Base-by-base conservation (phyloP, 2,113 vertebrate species). In the Lucifuga dentata region DNA sequence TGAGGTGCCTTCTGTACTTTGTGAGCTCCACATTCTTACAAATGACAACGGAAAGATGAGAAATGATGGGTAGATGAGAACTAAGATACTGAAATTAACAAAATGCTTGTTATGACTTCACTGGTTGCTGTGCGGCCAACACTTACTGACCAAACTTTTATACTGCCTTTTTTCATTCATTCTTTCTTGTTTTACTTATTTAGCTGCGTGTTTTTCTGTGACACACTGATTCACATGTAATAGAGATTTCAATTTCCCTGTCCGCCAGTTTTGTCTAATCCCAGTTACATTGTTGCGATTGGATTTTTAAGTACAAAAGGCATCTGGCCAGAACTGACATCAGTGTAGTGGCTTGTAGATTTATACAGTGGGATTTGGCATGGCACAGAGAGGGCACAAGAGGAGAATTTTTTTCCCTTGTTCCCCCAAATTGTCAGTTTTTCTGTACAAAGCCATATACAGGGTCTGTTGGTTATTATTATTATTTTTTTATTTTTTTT, bases 261-360 rank as follows among this genome's bases (percentile, higher is more conserved):
- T 12, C 11, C 11, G 10, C 23, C 8, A 66, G 49, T 51, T 41
- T 39, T 40, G 41, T 60, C 32, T 50, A 19, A 43, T 53, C 16
- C 11, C 20, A 13, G 13, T 11, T 4, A 1, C 5, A 20, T 24
- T 59, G 2, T 10, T 38, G 16, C 40, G 20, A 63, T 26, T 53
- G n/a, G 26, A 56, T 24, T 15, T 5, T 7, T 29, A 29, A 29
- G 16, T 41, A 55, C 38, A 49, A 21, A 5, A 39, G 24, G 10
- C 46, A 17, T 12, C 20, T 43, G 59, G 39, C 39, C 39, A 46
- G 32, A 16, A 17, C 15, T 49, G 9, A 38, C 33, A 41, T 45
- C 41, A 55, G 33, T 8, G 38, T 17, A 52, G 43, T 50, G 16
- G 8, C 23, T 44, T 77, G 17, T 38, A 68, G 46, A 23, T 57